phyloP scores from a whole-genome alignment of 2,113 vertebrate species.

The Bubo scandiacus region DNA sequence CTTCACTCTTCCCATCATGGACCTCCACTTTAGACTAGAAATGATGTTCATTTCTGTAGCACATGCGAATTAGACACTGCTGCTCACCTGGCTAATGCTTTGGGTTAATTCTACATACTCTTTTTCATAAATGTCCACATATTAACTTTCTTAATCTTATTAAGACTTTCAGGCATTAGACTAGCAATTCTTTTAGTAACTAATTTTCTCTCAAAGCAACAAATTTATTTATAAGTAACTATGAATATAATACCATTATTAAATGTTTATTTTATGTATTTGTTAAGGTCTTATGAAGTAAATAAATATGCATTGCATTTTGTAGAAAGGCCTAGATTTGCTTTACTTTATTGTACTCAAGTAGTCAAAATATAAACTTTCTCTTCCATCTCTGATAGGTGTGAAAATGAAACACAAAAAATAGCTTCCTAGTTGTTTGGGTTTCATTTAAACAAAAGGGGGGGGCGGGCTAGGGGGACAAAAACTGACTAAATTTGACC shows the following conservation, averaged over 20 bases:
- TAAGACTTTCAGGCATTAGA: not conserved
- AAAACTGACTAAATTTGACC: not conserved
- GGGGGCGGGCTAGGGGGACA: rapidly evolving
- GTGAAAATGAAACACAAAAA: not conserved
- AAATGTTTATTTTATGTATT: not conserved
- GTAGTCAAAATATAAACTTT: not conserved
- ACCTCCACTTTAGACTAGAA: not conserved
- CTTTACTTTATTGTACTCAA: not conserved
- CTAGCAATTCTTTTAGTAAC: not conserved
- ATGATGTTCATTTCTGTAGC: not conserved
- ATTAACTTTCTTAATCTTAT: not conserved
- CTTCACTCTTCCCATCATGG: not conserved
- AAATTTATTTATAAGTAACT: not conserved
- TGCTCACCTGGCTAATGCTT: not conserved
- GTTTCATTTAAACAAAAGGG: not conserved
- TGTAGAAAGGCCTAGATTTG: not conserved
- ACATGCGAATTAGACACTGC: not conserved
- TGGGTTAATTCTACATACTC: not conserved
- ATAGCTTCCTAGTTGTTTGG: not conserved
- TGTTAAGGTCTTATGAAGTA: not conserved
- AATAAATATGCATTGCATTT: not conserved
- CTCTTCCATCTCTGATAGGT: not conserved
- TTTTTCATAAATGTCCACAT: not conserved
- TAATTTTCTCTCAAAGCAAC: not conserved
- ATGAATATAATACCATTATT: not conserved